Base-by-base conservation (phyloP, 1,140 invertebrate genomes). In the Acromyrmex heyeri region DNA sequence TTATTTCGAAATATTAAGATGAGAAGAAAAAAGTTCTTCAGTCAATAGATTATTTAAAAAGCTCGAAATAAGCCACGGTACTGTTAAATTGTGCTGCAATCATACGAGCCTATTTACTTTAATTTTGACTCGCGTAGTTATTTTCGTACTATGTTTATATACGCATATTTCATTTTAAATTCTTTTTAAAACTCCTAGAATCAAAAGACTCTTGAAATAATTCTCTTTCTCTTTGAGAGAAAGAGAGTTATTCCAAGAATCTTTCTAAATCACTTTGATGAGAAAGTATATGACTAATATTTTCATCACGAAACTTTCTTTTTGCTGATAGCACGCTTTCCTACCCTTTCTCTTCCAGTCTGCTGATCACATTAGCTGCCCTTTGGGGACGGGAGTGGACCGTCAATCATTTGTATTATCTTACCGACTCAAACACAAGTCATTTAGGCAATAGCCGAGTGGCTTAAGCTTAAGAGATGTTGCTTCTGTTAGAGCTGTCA, bases 321-420 rank as follows among this genome's bases (percentile, higher is more conserved):
- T 70, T 50, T 57, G 27, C 18, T 48, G 48, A 72, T 78, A 86
- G 38, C 70, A 72, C 83, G 48, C 62, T 87, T 70, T 81, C 53
- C 55, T 44, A 61, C 82, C 57, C 55, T 61, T 44, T 72, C 38
- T 69, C 64, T 81, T 86, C 64, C 76, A 59, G 62, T 70, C 83
- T 38, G 5, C 64, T 65, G 76, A 61, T 44, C 55, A 38, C n/a
- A 82, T 88, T 88, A 88, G 77, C 38, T 27, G 48, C 12, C 76
- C 64, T 70, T 86, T 79, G 21, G 82, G 30, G 2, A 34, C 34
- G 57, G 14, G 27, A 64, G 44, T 64, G 30, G 61, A 57, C 59
- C 61, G 73, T 65, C 82, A 77, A 76, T 78, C 82, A 64, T 59
- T 64, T 27, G 59, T 78, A 78, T 77, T 85, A 85, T 85, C 82